Evolutionary conservation across 2,888 invertebrate species (phyloP).

Genomic region (Ethmia dodecea): DNA sequence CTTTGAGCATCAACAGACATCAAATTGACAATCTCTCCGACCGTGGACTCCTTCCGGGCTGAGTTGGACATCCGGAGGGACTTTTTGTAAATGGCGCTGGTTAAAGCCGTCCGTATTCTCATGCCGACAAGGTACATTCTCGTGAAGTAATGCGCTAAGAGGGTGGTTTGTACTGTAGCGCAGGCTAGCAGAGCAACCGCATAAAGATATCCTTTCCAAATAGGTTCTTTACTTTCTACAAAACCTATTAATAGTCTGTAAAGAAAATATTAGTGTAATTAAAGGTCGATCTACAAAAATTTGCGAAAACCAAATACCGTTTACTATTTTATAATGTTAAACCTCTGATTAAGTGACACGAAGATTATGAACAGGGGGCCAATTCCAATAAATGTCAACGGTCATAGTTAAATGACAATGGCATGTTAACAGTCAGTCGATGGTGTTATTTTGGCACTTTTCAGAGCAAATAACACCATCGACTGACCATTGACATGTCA

Average conservation of each 20-base stretch:
- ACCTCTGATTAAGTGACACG: too few relatives aligned
- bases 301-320: too few relatives aligned
- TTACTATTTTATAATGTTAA: too few relatives aligned
- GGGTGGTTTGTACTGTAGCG: slow-evolving; percentile 88
- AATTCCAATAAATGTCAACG: too few relatives aligned
- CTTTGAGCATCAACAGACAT: slow-evolving; percentile 95
- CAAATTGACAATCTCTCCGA: slow-evolving; percentile 94
- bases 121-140: slow-evolving; percentile 94
- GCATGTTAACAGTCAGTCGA: too few relatives aligned
- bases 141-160: slow-evolving; percentile 94
- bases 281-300: too few relatives aligned
- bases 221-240: slow-evolving; percentile 77
- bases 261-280: slow-evolving; percentile 22
- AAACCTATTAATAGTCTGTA: slow-evolving; percentile 84
- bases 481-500: too few relatives aligned
- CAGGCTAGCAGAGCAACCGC: slow-evolving; percentile 85
- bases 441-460: too few relatives aligned
- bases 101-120: slow-evolving; percentile 91
- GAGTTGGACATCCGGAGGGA: slow-evolving; percentile 88
- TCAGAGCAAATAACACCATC: too few relatives aligned
- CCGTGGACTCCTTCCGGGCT: slow-evolving; percentile 88
- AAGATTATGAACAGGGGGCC: too few relatives aligned
- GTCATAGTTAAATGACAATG: too few relatives aligned
- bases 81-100: slow-evolving; percentile 94
- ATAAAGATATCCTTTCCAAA: slow-evolving; percentile 94